Evolutionary conservation across 1,140 invertebrate species (phyloP), one percentile per base, ranked within the genome.

Genomic region (Diabrotica virgifera): DNA sequence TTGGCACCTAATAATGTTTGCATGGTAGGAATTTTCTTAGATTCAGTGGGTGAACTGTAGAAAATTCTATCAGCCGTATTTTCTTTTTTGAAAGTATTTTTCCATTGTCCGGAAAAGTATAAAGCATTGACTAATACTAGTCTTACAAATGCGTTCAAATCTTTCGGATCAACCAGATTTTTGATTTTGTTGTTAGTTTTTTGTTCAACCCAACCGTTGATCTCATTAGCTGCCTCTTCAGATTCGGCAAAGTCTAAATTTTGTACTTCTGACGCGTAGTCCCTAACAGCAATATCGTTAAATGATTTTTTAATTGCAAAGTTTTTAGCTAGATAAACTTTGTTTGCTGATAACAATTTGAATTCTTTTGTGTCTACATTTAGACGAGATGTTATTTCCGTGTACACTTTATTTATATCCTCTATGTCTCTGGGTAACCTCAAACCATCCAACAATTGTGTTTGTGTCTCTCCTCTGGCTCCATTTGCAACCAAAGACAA

Each of bases 51-150:
- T 11, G 38, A 14, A 13, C 9, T 35, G 58, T 78, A 37, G 81
- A 69, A 72, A 80, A 71, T 74, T 87, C 89, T 38, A 76, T 73
- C 59, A 73, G 74, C 5, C 74, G 76, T 46, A 58, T 65, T 0
- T 84, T 88, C 0, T 68, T 58, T 4, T 70, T 72, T 68, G 70
- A 91, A 90, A 62, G 82, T 74, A 12, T 77, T 77, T 53, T 80
- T 70, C 89, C 89, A 90, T 10, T 78, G 77, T 36, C 87, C 90
- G 81, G 92, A 93, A 77, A 95, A 95, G 76, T 94, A 92, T 40
- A 95, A 81, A 9, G 91, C 91, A 80, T 94, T 95, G 1, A 92
- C 80, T 0, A 95, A 78, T 6, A 95, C 83, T 14, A 93, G 62
- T 61, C 79, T 83, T 67, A 85, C 86, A 38, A 81, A 72, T 13